These are phyloP conservation scores for Dysdera silvatica DNA, from an alignment of 1,140 invertebrate genomes.

Conservation along the genomic window DNA sequence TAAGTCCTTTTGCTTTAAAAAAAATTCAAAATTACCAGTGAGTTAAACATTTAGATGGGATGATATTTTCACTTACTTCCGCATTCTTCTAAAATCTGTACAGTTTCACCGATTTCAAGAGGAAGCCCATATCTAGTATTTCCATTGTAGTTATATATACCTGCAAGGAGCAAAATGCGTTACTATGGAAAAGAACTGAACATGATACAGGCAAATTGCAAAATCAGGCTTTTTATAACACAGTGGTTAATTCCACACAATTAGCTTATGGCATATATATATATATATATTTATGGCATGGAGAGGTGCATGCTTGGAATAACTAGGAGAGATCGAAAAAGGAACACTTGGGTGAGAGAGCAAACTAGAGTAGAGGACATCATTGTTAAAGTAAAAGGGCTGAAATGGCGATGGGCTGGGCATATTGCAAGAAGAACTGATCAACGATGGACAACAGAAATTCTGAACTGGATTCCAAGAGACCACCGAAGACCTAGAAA, in stretches of 20 bases:
- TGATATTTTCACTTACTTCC: constrained; percentile 51
- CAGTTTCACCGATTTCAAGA: constrained; percentile 79
- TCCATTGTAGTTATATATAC: constrained; percentile 80
- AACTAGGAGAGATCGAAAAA: too few relatives aligned
- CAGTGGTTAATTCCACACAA: neutral
- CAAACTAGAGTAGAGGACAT: too few relatives aligned
- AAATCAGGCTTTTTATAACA: neutral
- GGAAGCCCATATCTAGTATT: constrained; percentile 69
- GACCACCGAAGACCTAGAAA: too few relatives aligned
- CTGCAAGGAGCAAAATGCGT: constrained; percentile 52
- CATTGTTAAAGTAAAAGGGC: too few relatives aligned
- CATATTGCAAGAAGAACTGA: too few relatives aligned
- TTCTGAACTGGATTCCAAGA: too few relatives aligned
- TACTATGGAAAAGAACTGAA: neutral
- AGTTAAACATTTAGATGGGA: too few relatives aligned
- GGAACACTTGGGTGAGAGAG: too few relatives aligned
- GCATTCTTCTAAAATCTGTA: constrained; percentile 83
- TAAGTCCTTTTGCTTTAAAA: too few relatives aligned
- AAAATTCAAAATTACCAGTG: too few relatives aligned
- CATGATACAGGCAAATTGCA: neutral
- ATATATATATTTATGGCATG: neutral
- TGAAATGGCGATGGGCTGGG: too few relatives aligned
- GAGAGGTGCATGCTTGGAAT: neutral
- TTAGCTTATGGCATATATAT: neutral
- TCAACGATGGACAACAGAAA: too few relatives aligned